Base-by-base conservation (phyloP, 2,797 vertebrate species). In the Spinibarbus caldwelli region DNA sequence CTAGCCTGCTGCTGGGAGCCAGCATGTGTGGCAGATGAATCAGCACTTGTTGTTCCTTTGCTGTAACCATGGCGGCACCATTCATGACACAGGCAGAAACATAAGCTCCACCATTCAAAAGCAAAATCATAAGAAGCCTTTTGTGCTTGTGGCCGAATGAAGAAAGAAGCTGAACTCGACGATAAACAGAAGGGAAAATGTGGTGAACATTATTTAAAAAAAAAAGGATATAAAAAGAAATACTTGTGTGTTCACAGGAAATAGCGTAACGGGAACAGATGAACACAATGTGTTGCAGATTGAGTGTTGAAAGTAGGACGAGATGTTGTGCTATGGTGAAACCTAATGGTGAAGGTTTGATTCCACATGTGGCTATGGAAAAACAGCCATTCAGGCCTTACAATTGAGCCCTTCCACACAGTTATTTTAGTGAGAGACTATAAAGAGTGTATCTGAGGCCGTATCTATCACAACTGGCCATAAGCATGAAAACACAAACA, bases 41-140 rank as follows among this genome's bases (percentile, higher is more conserved):
- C 76, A 80, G 77, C 76, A 71, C 66, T 85, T 49, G 52, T 79
- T 72, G 83, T 79, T 62, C 1, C 21, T 59, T 23, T 79, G 52
- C 52, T 2, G 76, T 79, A 79, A 85, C 83, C 83, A 71, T 80
- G 83, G 36, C 11, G 73, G 47, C 83, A 84, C 36, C 75, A 78
- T 85, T 79, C 52, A 85, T 64, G 83, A 85, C 41, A 85, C 66
- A 62, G 54, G 38, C 83, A 34, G 62, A 47, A 72, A 62, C 83
- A 59, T 34, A 71, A 79, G 67, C 29, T 8, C 49, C 31, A 5
- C 1, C 41, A 71, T 70, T 62, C 38, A 79, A 80, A 70, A 78
- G 73, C 47, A 78, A 77, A 78, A 76, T 67, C n/a, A 10, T 31
- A 68, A 57, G 64, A 45, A 54, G 26, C 47, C n/a, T n/a, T n/a